Evolutionary conservation across 2,113 vertebrate genomes (phyloP), one percentile per base, ranked within the genome.

Genomic region (Chloroceryle aenea): DNA sequence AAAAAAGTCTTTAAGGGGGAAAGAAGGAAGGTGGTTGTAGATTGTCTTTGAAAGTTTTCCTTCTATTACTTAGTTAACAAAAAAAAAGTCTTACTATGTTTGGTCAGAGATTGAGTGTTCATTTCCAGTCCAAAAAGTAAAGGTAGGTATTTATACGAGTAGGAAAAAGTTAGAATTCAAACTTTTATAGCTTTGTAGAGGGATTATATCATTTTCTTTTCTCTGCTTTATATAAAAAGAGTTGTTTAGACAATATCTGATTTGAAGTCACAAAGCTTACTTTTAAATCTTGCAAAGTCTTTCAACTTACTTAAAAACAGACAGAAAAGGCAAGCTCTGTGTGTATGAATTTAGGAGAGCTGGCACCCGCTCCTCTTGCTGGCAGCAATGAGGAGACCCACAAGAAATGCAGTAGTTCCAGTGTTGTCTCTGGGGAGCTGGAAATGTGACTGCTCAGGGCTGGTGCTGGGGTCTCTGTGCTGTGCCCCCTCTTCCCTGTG

Each of bases 401-500:
- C 2, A 22, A 62, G 62, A 82, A 75, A 42, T 0, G 3, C n/a
- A 42, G 14, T 52, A 66, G 14, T 79, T 55, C 27, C 45, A 21
- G 21, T 10, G 7, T 3, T 74, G 16, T 19, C 17, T 36, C 23
- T 40, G 27, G 32, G 64, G 22, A 67, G 14, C 17, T 45, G 43
- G 20, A 53, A 58, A 40, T 4, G 4, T 32, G 52, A 9, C 19
- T 43, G 13, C 63, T 29, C 3, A 0, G 25, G 34, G 9, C 29
- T 61, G 34, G 14, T 73, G 36, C 25, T 80, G 59, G 16, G 10
- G 18, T 27, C 25, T 61, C 34, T 0, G 1, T 0, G 0, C 43
- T 56, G 52, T 15, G 8, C 23, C 14, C 15, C 10, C 5, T 85
- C 17, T 85, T 52, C 47, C 12, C 14, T 17, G 26, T 56, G 32